Percentiles rank a stretch among this genome's conserved stretches.
Conservation (phyloP, 2,113 vertebrate genomes). For the Hippocampus zosterae region DNA sequence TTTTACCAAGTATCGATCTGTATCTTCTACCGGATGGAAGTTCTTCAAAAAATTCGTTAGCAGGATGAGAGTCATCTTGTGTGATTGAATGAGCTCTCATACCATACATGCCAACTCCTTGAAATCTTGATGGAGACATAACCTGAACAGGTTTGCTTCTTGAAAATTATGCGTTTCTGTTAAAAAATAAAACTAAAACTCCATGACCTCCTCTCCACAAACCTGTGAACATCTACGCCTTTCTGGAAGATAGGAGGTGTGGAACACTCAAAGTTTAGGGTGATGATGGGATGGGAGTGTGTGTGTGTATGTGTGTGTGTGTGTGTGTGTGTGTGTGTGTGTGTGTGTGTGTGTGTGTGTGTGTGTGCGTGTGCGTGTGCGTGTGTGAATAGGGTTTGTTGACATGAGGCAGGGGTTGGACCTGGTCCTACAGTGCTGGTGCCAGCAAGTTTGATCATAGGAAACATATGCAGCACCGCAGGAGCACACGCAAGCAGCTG, state of each 20-base stretch:
- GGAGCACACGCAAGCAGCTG: conserved; percentile 52
- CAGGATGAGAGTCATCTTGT: no score
- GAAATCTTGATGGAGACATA: background rate
- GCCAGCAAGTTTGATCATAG: conserved; percentile 73
- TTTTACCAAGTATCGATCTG: no score
- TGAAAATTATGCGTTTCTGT: background rate
- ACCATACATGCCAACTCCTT: no score
- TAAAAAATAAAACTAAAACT: background rate
- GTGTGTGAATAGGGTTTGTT: conserved; percentile 16
- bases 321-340: no score
- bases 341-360: background rate
- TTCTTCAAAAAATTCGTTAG: no score
- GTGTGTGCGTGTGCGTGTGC: background rate
- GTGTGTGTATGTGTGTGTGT: background rate
- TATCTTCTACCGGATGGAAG: no score
- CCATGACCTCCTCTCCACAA: background rate
- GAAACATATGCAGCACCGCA: conserved; percentile 44
- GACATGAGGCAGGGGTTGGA: conserved; percentile 40
- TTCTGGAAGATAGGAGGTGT: conserved; percentile 13
- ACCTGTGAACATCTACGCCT: background rate
- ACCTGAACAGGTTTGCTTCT: background rate
- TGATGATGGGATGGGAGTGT: background rate
- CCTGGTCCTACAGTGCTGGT: conserved; percentile 25
- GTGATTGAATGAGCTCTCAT: no score
- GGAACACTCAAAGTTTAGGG: conserved; percentile 8